Conservation (phyloP, 1,140 invertebrate genomes). For the Aphis craccivora region DNA sequence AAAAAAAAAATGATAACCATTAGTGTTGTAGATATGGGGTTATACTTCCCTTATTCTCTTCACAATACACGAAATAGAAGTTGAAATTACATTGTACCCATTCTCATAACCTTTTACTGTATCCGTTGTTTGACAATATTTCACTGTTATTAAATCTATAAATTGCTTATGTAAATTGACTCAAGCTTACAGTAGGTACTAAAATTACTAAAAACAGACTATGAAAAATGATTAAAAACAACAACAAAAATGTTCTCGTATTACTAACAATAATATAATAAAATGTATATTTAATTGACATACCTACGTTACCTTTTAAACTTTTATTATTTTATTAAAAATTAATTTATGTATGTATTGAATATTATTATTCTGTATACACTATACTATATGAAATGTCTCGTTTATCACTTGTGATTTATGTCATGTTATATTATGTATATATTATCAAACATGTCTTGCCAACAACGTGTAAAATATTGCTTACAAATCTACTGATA, state of each 20-base stretch:
- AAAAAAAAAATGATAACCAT: not conserved
- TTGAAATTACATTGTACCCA: not conserved
- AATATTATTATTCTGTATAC: not conserved
- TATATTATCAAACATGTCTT: not conserved
- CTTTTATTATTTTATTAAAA: not conserved
- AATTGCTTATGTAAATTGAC: not conserved
- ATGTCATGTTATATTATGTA: not conserved
- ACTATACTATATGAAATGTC: not conserved
- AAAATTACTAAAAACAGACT: not conserved
- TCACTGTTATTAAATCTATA: not conserved
- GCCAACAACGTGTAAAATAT: conserved; percentile 2
- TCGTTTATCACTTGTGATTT: not conserved
- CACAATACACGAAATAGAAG: not conserved
- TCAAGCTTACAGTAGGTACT: not conserved
- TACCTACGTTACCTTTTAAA: not conserved
- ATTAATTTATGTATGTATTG: not conserved
- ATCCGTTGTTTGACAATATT: not conserved
- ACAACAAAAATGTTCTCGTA: not conserved
- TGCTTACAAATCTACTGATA: not conserved
- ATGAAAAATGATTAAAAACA: not conserved
- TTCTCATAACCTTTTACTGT: not conserved
- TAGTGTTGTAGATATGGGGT: not conserved
- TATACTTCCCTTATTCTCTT: not conserved
- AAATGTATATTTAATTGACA: not conserved
- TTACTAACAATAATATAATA: not conserved